phyloP scores from a whole-genome alignment of 2,797 vertebrate genomes.

The Syngnathus acus region DNA sequence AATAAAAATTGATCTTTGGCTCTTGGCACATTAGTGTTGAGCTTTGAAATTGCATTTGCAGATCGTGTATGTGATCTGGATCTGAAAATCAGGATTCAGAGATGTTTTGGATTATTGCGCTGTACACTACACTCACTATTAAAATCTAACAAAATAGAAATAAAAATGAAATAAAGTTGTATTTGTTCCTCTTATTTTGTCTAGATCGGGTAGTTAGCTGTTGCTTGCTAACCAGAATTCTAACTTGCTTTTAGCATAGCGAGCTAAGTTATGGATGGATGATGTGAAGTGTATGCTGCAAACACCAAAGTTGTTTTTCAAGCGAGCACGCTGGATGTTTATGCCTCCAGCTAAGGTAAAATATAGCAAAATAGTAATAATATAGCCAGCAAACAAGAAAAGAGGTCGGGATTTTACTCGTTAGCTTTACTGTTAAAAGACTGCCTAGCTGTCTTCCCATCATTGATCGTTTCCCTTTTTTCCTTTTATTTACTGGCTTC shows the following conservation, averaged over 20 bases:
- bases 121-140: too few relatives aligned
- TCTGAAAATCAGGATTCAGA: slow-evolving; percentile 72
- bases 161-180: too few relatives aligned
- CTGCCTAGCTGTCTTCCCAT: not conserved
- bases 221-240: too few relatives aligned
- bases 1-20: slow-evolving; percentile 80
- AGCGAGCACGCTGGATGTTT: too few relatives aligned
- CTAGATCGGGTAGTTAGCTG: too few relatives aligned
- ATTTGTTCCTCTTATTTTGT: too few relatives aligned
- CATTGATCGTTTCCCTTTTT: slow-evolving; percentile 3
- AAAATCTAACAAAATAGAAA: too few relatives aligned
- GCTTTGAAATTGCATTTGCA: slow-evolving; percentile 76
- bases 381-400: not conserved
- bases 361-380: not conserved
- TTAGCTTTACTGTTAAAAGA: not conserved
- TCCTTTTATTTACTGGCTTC: slow-evolving; percentile 18
- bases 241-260: too few relatives aligned
- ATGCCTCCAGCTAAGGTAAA: not conserved
- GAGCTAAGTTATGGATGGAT: not conserved
- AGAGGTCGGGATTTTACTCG: not conserved
- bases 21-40: slow-evolving; percentile 82
- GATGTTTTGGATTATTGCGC: slow-evolving; percentile 51
- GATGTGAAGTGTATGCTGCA: too few relatives aligned
- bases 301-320: too few relatives aligned
- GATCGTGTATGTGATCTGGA: slow-evolving; percentile 74